Percentiles rank a stretch among this genome's conserved stretches.
These are phyloP conservation scores for Drosophila subobscura DNA, from an alignment of 1,140 invertebrate genomes.

Conservation along the genomic window DNA sequence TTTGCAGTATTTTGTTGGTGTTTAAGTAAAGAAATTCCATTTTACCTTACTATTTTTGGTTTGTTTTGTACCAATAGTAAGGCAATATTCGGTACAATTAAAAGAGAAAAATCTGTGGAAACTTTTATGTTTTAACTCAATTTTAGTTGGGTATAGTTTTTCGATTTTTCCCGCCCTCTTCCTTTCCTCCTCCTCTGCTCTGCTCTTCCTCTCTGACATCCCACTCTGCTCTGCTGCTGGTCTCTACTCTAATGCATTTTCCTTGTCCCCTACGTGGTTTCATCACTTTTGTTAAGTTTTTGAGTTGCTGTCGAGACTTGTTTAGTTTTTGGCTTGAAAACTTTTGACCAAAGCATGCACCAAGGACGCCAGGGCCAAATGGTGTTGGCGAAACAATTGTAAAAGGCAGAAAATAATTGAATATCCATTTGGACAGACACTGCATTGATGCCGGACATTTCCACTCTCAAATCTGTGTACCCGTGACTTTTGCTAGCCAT, in stretches of 20 bases:
- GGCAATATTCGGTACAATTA: too few species aligned
- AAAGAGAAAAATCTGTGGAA: slow-evolving; percentile 23
- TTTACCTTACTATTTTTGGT: too few species aligned
- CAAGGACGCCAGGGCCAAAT: slow-evolving; percentile 14
- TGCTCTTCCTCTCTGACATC: background rate
- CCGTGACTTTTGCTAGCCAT: slow-evolving; percentile 1
- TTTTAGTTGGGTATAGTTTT: slow-evolving; percentile 71
- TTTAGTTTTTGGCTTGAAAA: slow-evolving; percentile 34
- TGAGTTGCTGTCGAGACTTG: slow-evolving; percentile 41
- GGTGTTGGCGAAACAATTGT: background rate
- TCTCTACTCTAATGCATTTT: slow-evolving; percentile 67
- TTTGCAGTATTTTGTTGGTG: too few species aligned
- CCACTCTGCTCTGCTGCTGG: background rate
- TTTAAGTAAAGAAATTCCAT: too few species aligned
- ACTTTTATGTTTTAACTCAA: slow-evolving; percentile 75
- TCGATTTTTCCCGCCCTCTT: slow-evolving; percentile 24
- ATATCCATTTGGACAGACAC: background rate
- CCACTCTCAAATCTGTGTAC: slow-evolving; percentile 3
- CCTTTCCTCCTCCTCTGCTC: background rate
- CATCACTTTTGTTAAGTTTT: slow-evolving; percentile 21
- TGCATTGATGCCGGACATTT: slow-evolving; percentile 22
- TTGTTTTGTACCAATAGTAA: too few species aligned
- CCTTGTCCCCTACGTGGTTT: slow-evolving; percentile 62
- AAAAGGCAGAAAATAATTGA: background rate
- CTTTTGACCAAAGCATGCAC: slow-evolving; percentile 22